A percentile compares a stretch with the other conserved stretches of the same genome.
Conservation (phyloP, 2,888 invertebrate species). For the Diachrysia chrysitis region DNA sequence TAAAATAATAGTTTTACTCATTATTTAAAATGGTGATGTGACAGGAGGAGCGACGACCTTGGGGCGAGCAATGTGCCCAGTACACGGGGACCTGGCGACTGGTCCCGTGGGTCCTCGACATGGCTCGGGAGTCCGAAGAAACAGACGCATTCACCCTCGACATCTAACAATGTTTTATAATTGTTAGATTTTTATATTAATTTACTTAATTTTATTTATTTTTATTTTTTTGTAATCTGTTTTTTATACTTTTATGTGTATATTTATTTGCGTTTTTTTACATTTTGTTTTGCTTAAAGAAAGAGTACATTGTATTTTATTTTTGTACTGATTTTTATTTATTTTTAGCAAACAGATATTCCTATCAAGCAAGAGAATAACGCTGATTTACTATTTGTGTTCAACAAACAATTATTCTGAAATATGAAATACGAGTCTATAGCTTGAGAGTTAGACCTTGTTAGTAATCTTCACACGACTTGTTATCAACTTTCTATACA, state of each 20-base stretch:
- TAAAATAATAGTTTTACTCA: no score
- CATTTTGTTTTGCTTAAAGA: not conserved
- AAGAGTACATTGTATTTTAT: not conserved
- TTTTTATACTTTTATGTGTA: not conserved
- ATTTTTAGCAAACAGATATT: not conserved
- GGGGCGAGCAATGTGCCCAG: constrained; percentile 76
- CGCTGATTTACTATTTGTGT: not conserved
- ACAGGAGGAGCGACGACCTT: constrained; percentile 77
- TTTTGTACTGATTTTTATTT: not conserved
- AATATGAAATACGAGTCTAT: constrained; percentile 5
- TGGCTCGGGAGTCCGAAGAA: constrained; percentile 72
- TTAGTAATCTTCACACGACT: constrained; percentile 8
- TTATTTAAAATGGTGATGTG: constrained; percentile 23
- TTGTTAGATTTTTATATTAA: not conserved
- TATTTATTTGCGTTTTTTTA: not conserved
- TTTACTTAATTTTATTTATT: not conserved
- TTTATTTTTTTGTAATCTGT: constrained; percentile 8
- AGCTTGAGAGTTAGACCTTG: not conserved
- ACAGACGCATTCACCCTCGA: constrained; percentile 61
- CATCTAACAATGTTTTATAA: constrained; percentile 41
- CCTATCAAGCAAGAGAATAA: not conserved
- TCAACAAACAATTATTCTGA: not conserved
- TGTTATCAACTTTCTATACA: constrained; percentile 1
- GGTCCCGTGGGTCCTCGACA: constrained; percentile 76
- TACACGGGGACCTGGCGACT: constrained; percentile 82